Evolutionary conservation across 1,140 invertebrate genomes (phyloP).

Genomic region (Acromyrmex charruanus): DNA sequence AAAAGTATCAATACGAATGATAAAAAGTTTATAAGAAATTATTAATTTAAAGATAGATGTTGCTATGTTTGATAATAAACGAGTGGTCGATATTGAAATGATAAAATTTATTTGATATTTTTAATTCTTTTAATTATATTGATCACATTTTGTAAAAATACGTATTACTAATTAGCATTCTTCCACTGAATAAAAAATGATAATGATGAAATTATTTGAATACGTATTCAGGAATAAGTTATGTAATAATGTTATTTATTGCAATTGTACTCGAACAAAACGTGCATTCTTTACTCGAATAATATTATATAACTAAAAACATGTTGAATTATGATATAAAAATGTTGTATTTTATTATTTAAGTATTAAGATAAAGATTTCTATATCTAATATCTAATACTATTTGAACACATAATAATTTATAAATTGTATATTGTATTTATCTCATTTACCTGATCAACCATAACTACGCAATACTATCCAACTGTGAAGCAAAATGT

Average conservation of each 20-base stretch:
- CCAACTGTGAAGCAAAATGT: neutral
- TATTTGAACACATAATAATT: neutral
- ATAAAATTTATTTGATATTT: neutral
- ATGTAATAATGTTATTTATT: neutral
- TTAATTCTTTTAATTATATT: constrained; percentile 15
- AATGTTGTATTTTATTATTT: neutral
- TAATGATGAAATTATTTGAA: constrained; percentile 12
- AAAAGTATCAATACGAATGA: neutral
- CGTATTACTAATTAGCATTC: neutral
- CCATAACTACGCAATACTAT: neutral
- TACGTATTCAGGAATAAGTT: neutral
- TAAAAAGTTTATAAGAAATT: neutral
- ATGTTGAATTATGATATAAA: neutral
- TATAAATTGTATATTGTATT: constrained; percentile 22
- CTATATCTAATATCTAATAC: neutral
- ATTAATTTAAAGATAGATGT: neutral
- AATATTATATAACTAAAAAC: neutral
- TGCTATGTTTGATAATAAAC: neutral
- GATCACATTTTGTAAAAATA: neutral
- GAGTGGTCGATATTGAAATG: neutral
- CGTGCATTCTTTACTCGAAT: neutral
- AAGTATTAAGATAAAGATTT: constrained; percentile 24
- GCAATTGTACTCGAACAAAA: constrained; percentile 7
- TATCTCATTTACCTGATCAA: neutral
- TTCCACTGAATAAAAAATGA: neutral